A percentile compares a stretch with the other conserved stretches of the same genome.
Conservation (phyloP, 2,113 vertebrate species). For the Mugil cephalus region DNA sequence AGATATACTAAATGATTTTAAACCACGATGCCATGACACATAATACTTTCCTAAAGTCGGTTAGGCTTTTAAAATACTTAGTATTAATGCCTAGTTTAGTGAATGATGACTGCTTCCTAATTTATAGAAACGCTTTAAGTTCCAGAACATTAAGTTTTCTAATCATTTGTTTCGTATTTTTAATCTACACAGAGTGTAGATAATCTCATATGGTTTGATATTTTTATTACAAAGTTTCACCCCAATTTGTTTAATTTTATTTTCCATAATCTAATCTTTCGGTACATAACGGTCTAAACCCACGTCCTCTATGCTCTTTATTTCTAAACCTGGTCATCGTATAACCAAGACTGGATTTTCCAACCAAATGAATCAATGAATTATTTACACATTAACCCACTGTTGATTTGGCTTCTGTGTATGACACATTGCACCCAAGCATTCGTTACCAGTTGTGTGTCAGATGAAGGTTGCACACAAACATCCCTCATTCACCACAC, state of each 20-base stretch:
- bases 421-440: slow-evolving; percentile 37
- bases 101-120: too few species aligned
- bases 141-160: too few species aligned
- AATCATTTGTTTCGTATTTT: not conserved
- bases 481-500: slow-evolving; percentile 66
- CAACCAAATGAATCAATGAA: slow-evolving; percentile 57
- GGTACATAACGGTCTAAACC: not conserved
- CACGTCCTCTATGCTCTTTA: not conserved
- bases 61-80: not conserved
- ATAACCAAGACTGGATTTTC: slow-evolving; percentile 56
- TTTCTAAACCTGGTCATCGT: slow-evolving; percentile 23
- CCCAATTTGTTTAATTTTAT: too few species aligned
- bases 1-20: slow-evolving; percentile 34
- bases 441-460: slow-evolving; percentile 34
- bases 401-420: slow-evolving; percentile 50
- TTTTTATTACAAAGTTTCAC: too few species aligned
- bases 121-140: too few species aligned
- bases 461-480: slow-evolving; percentile 49
- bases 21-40: slow-evolving; percentile 20
- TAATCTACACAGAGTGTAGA: too few species aligned
- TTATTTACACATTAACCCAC: slow-evolving; percentile 30
- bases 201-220: too few species aligned
- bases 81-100: not conserved
- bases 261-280: too few species aligned
- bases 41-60: not conserved